These are phyloP conservation scores for Desmophyllum pertusum DNA, from an alignment of 92 coral and sea anemone species.

Conservation along the genomic window DNA sequence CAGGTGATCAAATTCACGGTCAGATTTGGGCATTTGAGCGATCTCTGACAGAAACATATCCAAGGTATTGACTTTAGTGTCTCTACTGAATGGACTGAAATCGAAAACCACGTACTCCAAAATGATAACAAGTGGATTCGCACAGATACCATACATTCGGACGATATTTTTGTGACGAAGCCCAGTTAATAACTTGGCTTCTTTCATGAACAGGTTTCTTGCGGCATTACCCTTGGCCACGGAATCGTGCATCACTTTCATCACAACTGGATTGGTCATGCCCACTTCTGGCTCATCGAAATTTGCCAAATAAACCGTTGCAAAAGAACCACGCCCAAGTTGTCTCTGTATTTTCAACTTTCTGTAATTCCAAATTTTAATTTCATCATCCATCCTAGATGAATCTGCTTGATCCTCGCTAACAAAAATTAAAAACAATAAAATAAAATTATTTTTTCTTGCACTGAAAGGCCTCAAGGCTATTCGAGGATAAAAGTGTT, in stretches of 20 bases:
- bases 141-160: slow-evolving; percentile 20
- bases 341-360: not conserved
- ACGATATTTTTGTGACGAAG: slow-evolving; percentile 27
- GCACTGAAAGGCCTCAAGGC: not conserved
- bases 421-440: not conserved
- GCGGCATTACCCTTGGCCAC: not conserved
- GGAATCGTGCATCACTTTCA: slow-evolving; percentile 19
- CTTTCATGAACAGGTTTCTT: slow-evolving; percentile 35
- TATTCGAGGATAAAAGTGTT: not conserved
- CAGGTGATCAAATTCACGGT: not conserved
- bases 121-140: slow-evolving; percentile 15
- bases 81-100: slow-evolving; percentile 15
- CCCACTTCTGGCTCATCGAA: not conserved
- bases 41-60: slow-evolving; percentile 22
- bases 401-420: not conserved
- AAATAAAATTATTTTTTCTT: not conserved
- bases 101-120: slow-evolving; percentile 34
- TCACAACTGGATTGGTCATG: slow-evolving; percentile 10
- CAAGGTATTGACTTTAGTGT: not conserved
- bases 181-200: slow-evolving; percentile 16
- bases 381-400: not conserved
- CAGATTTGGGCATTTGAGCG: not conserved
- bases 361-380: not conserved
- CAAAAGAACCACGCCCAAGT: slow-evolving; percentile 32
- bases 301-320: slow-evolving; percentile 3